Conservation (phyloP, 2,113 vertebrate genomes). For the Drymodes brunneopygia region DNA sequence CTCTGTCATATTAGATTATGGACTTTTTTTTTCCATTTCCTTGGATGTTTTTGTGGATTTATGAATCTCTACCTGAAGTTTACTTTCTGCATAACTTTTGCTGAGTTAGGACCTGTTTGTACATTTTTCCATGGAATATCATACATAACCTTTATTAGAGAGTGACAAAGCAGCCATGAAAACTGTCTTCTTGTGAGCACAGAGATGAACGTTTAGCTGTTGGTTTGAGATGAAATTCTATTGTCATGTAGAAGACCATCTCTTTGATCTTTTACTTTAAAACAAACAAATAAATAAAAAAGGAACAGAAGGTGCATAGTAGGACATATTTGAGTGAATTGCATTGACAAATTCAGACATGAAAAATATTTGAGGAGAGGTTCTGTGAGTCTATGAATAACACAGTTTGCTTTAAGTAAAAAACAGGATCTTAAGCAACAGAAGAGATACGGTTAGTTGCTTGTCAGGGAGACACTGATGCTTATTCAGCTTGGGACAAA, state of each 20-base stretch:
- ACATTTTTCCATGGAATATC: neutral
- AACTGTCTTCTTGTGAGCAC: neutral
- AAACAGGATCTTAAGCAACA: neutral
- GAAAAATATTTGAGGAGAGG: neutral
- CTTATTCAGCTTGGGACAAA: neutral
- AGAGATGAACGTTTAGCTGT: neutral
- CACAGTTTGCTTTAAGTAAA: neutral
- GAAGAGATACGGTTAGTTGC: neutral
- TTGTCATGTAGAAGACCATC: neutral
- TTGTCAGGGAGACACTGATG: neutral
- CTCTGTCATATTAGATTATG: neutral
- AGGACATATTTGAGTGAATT: neutral
- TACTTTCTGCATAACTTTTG: neutral
- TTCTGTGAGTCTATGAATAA: neutral
- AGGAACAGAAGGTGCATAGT: neutral
- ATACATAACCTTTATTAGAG: neutral
- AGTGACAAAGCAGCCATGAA: neutral
- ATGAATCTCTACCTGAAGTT: neutral
- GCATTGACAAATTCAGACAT: neutral
- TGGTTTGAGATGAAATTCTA: neutral
- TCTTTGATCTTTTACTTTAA: neutral
- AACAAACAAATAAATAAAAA: neutral
- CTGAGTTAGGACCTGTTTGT: neutral
- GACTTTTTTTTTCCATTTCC: neutral
- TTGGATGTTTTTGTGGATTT: neutral